phyloP scores from a whole-genome alignment of 2,797 vertebrate genomes.

The Chloroceryle inda region DNA sequence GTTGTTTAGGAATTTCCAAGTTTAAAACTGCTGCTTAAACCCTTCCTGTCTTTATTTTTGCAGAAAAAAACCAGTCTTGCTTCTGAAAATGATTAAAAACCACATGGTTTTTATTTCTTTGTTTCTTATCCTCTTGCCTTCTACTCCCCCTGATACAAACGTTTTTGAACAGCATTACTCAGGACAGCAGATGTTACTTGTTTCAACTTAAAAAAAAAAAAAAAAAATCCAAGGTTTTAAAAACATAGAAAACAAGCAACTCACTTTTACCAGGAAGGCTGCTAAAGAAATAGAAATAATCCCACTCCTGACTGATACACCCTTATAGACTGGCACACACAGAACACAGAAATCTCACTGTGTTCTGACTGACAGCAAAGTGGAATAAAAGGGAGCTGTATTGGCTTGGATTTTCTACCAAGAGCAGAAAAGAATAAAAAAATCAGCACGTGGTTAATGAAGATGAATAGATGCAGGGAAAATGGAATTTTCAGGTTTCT shows the following conservation, averaged over 20 bases:
- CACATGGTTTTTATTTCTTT: background rate
- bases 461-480: slow-evolving; percentile 52
- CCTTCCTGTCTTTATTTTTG: background rate
- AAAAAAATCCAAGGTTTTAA: background rate
- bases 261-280: background rate
- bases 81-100: background rate
- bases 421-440: slow-evolving; percentile 48
- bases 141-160: background rate
- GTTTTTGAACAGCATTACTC: background rate
- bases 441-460: slow-evolving; percentile 39
- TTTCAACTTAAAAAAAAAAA: background rate
- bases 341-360: background rate
- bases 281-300: background rate
- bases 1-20: background rate
- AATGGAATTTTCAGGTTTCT: slow-evolving; percentile 67
- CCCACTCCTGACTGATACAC: background rate
- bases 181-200: background rate
- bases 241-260: background rate
- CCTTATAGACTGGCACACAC: background rate
- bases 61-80: background rate
- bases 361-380: background rate
- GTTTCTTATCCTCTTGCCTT: background rate
- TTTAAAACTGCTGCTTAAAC: background rate
- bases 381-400: background rate
- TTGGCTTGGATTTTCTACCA: slow-evolving; percentile 36